Conservation (phyloP, 2,888 invertebrate species). For the Heliconius charithonia region DNA sequence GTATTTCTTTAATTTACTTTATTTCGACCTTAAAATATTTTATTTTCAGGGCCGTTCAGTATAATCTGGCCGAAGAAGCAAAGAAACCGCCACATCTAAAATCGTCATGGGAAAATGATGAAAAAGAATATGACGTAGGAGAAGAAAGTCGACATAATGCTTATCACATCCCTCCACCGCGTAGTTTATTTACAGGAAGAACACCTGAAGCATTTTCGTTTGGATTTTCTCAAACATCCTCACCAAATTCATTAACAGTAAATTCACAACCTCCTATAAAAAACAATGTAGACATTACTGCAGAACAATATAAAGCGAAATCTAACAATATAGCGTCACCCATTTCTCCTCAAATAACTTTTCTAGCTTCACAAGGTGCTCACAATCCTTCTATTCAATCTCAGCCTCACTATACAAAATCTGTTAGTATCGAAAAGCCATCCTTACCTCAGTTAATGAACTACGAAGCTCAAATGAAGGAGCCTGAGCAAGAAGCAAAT, state of each 20-base stretch:
- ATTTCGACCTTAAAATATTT: neutral
- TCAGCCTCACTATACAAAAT: constrained; percentile 64
- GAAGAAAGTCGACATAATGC: constrained; percentile 57
- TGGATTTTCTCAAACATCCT: constrained; percentile 62
- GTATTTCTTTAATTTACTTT: neutral
- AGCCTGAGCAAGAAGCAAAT: constrained; percentile 67
- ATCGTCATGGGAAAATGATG: constrained; percentile 67
- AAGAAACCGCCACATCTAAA: constrained; percentile 70
- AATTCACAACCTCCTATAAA: constrained; percentile 67
- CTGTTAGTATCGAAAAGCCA: constrained; percentile 68
- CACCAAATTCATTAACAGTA: constrained; percentile 63
- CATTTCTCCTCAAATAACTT: constrained; percentile 78
- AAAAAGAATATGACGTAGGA: constrained; percentile 62
- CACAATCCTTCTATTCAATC: constrained; percentile 64
- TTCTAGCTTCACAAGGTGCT: constrained; percentile 78
- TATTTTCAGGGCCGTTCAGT: constrained; percentile 70
- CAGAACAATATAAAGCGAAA: constrained; percentile 66
- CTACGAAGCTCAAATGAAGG: constrained; percentile 70
- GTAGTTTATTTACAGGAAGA: constrained; percentile 74
- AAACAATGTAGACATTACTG: constrained; percentile 61
- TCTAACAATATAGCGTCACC: constrained; percentile 57
- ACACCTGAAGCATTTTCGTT: constrained; percentile 79
- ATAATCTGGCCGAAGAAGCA: constrained; percentile 79
- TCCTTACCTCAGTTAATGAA: constrained; percentile 74
- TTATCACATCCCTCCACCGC: constrained; percentile 57